These are phyloP conservation scores for Esox niger DNA, from an alignment of 2,113 vertebrate species.

Conservation along the genomic window DNA sequence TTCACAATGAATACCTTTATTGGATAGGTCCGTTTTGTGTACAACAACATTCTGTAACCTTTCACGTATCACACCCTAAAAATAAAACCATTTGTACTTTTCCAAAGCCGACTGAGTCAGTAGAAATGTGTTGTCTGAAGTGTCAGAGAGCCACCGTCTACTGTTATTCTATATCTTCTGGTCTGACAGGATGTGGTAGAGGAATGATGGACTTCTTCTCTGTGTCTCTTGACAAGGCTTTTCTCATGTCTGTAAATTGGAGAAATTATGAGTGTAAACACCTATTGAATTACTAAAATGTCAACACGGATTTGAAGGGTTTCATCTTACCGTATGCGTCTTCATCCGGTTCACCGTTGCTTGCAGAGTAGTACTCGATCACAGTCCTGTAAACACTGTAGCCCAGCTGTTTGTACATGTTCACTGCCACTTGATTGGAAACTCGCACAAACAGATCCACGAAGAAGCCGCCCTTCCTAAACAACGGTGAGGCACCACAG, in stretches of 20 bases:
- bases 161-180: slow-evolving; percentile 94
- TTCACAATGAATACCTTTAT: background rate
- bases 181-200: slow-evolving; percentile 91
- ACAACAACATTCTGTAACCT: slow-evolving; percentile 1
- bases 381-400: slow-evolving; percentile 96
- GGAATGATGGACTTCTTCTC: slow-evolving; percentile 97
- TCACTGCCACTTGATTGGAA: slow-evolving; percentile 96
- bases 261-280: background rate
- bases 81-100: background rate
- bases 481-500: slow-evolving; percentile 11
- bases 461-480: slow-evolving; percentile 95
- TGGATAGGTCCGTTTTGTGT: slow-evolving; percentile 1
- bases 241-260: slow-evolving; percentile 86
- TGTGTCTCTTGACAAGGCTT: slow-evolving; percentile 89
- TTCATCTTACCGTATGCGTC: slow-evolving; percentile 86
- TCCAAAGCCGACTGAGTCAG: background rate
- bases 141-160: slow-evolving; percentile 70
- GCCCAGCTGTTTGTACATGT: slow-evolving; percentile 94
- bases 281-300: background rate
- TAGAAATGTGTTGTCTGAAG: slow-evolving; percentile 3
- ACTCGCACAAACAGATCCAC: slow-evolving; percentile 95
- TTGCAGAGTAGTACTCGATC: slow-evolving; percentile 94
- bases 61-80: background rate
- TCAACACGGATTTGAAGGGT: background rate
- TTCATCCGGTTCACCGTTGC: slow-evolving; percentile 93